A percentile compares a stretch with the other conserved stretches of the same genome.
phyloP scores from a whole-genome alignment of 2,888 invertebrate genomes.

The Halocaridina rubra region DNA sequence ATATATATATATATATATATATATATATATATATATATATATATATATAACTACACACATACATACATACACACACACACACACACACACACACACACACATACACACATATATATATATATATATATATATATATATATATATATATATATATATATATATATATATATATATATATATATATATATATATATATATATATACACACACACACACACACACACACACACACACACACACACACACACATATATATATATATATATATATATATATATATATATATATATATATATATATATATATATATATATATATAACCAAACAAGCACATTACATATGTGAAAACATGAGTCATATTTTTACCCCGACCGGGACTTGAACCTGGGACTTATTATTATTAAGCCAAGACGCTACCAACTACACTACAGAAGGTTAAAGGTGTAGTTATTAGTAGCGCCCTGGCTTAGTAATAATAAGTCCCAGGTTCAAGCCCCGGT shows the following conservation, averaged over 20 bases:
- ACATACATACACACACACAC: neutral
- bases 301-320: too few relatives aligned
- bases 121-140: neutral
- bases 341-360: too few relatives aligned
- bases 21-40: slow-evolving; percentile 11
- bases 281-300: neutral
- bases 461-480: too few relatives aligned
- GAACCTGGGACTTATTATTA: too few relatives aligned
- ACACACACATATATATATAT: neutral
- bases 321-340: too few relatives aligned
- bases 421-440: too few relatives aligned
- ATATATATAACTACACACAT: neutral
- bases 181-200: neutral
- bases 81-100: neutral
- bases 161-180: neutral
- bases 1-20: neutral
- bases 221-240: neutral
- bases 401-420: too few relatives aligned
- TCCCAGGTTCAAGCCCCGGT: too few relatives aligned
- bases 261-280: neutral
- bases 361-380: too few relatives aligned
- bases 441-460: too few relatives aligned
- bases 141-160: neutral
- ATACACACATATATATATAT: neutral
- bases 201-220: neutral